Evolutionary conservation across 2,888 invertebrate genomes (phyloP).

Genomic region (Heteropelma amictum): DNA sequence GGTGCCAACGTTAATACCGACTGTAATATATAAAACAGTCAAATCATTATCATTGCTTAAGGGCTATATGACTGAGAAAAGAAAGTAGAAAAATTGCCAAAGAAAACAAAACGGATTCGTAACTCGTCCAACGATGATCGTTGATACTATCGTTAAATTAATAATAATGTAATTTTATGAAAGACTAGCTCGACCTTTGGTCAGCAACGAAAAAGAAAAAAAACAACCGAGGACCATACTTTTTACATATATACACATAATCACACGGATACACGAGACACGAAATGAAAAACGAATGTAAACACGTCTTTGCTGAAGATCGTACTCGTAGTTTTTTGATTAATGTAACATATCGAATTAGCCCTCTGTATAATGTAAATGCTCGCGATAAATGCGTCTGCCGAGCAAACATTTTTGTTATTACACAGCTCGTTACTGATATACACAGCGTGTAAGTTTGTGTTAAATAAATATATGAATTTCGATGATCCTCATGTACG

Average conservation of each 20-base stretch:
- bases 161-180: constrained; percentile 49
- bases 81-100: neutral
- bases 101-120: neutral
- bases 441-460: constrained; percentile 30
- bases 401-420: constrained; percentile 44
- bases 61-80: too few species aligned
- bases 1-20: too few species aligned
- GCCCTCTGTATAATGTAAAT: constrained; percentile 15
- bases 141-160: constrained; percentile 25
- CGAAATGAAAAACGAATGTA: neutral
- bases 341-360: constrained; percentile 33
- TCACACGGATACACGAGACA: constrained; percentile 13
- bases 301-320: constrained; percentile 16
- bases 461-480: constrained; percentile 41
- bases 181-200: constrained; percentile 69
- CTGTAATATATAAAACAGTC: neutral
- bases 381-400: constrained; percentile 40
- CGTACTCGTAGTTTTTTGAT: neutral
- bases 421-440: constrained; percentile 34
- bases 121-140: constrained; percentile 22
- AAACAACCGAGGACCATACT: constrained; percentile 68
- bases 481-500: constrained; percentile 2
- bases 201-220: constrained; percentile 58
- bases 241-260: constrained; percentile 40
- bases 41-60: too few species aligned